A percentile compares a stretch with the other conserved stretches of the same genome.
These are phyloP conservation scores for Yoshiicerus persimilis DNA, from an alignment of 1,140 invertebrate species.

Conservation along the genomic window DNA sequence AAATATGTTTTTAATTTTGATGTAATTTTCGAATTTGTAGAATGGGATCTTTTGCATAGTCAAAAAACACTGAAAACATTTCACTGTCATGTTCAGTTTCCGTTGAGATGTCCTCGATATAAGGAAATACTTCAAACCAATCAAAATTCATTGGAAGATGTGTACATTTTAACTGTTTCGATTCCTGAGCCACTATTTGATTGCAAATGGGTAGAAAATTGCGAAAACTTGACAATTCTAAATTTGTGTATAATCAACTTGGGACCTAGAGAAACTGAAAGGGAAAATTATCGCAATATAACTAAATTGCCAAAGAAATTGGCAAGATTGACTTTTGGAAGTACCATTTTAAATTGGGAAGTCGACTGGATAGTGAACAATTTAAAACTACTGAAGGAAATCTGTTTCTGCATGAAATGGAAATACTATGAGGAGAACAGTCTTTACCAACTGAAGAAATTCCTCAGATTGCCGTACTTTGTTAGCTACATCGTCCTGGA, in stretches of 20 bases:
- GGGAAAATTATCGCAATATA: background rate
- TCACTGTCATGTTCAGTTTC: background rate
- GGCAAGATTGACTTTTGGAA: background rate
- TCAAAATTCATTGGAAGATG: background rate
- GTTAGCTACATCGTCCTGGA: background rate
- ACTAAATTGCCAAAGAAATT: background rate
- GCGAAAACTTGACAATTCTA: background rate
- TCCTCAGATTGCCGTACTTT: background rate
- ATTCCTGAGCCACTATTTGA: background rate
- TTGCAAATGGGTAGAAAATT: background rate
- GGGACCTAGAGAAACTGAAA: background rate
- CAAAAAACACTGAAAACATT: background rate
- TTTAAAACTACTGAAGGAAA: background rate
- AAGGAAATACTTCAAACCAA: background rate
- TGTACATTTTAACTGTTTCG: background rate
- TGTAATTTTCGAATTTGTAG: background rate
- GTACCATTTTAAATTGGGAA: background rate
- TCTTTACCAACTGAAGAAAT: background rate
- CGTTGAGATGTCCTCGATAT: background rate
- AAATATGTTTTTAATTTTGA: background rate
- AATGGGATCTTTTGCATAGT: background rate
- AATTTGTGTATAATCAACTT: background rate
- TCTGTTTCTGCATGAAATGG: slow-evolving; percentile 1
- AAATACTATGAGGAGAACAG: background rate
- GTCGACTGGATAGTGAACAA: background rate